Base-by-base conservation (phyloP, 2,888 invertebrate species). In the Pinctada fucata region DNA sequence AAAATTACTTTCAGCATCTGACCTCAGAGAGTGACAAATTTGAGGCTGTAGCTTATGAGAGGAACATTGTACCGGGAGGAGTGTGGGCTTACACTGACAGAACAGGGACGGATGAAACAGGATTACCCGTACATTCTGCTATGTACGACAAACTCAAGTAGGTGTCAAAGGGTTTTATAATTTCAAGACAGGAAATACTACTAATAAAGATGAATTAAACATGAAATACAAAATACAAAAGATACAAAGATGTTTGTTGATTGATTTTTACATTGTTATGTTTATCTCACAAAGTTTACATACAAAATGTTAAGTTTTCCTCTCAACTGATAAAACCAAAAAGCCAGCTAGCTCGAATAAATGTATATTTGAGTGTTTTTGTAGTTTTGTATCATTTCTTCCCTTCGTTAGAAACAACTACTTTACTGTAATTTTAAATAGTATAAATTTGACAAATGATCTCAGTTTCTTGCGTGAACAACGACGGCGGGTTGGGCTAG, bases 51-150 rank as follows among this genome's bases (percentile, higher is more conserved):
- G 72, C 72, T 2, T 72, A 64, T 47, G 72, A 72, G 3, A 45
- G 64, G 3, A 72, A 64, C 31, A 63, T 72, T 16, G 63, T 63
- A 64, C 64, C 72, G 4, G 97, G 97, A 5, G 98, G 98, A 48
- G 97, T 97, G 31, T 98, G 98, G 98, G 95, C 96, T 0, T 97
- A 96, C 90, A 96, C 95, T 0, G 95, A 96, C 83, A 93, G 95
- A 82, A 94, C 94, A 31, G 96, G 96, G 2, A 94, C 93, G n/a
- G 96, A 97, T 89, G 94, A 95, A 89, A 95, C 95, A 89, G 96
- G 96, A 0, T 93, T 96, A 76, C 96, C 96, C 0, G 95, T 97
- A 50, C 97, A 97, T 91, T 96, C 97, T 72, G 96, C 97, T 93
- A 97, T 97, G 97, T 31, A 31, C 31, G 31, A 31, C 31, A 31